Evolutionary conservation across 2,888 invertebrate species (phyloP), one percentile per base, ranked within the genome.

Genomic region (Aelia acuminata): DNA sequence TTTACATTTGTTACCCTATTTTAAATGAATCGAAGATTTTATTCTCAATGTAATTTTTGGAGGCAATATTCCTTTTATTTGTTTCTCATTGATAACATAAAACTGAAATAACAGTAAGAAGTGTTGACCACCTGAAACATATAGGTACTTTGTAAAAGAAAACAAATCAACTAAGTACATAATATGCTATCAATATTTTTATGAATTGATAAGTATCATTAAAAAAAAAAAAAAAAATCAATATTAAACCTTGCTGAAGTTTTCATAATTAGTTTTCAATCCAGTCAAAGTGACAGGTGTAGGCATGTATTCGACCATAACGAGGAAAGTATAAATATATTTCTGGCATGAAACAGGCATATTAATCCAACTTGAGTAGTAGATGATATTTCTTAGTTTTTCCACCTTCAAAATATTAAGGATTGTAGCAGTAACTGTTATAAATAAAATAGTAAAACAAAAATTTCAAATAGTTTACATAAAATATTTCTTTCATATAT

Each of bases 281-380:
- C 80, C 80, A 80, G 80, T 80, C 18, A 80, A 43, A 43, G 80
- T 80, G 11, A 80, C 80, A 4, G 35, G 43, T 0, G 47, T 80
- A 43, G 80, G 80, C 80, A 80, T 80, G 15, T 47, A 43, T n/a
- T 80, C 80, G n/a, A 80, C 22, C 80, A 80, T 80, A n/a, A 80
- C 43, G 31, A 35, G 43, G 20, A 80, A 80, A n/a, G 80, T 80
- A n/a, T 80, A 80, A 3, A 80, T 47, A 47, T 80, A 80, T 47
- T 80, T 80, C 80, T 80, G 80, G 43, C 80, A 43, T n/a, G 80
- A 80, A n/a, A 80, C 80, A n/a, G 80, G 80, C 80, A 80, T 80
- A 80, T n/a, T 80, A n/a, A 15, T 20, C 80, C 80, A 80, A n/a
- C 43, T 80, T 4, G 80, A 80, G 43, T 80, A 43, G 18, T 80